Evolutionary conservation across 2,888 invertebrate species (phyloP).

Genomic region (Conops quadrifasciatus): DNA sequence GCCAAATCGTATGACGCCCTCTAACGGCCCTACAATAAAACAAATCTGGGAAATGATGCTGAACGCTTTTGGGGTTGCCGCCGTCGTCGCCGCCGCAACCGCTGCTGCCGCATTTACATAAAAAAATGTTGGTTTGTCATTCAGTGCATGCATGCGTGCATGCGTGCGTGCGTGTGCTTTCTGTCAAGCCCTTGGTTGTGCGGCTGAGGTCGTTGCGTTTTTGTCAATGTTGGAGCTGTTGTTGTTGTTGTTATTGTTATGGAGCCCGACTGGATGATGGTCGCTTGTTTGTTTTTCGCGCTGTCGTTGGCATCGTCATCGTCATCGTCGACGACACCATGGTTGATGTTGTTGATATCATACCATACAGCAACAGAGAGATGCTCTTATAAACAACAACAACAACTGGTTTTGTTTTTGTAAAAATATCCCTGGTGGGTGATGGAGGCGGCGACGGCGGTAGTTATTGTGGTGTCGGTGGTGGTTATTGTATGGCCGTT

Average conservation of each 20-base stretch:
- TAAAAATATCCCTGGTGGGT: too few relatives aligned
- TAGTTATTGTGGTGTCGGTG: slow-evolving; percentile 5
- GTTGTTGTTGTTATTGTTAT: slow-evolving; percentile 9
- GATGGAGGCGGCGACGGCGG: not conserved
- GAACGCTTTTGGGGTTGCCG: too few relatives aligned
- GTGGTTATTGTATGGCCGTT: not conserved
- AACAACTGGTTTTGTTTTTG: not conserved
- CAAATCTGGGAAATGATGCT: too few relatives aligned
- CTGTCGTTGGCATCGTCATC: slow-evolving; percentile 2
- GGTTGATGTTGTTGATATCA: slow-evolving; percentile 18
- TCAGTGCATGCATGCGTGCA: not conserved
- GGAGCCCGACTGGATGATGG: too few relatives aligned
- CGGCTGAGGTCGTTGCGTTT: slow-evolving; percentile 3
- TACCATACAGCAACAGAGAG: too few relatives aligned
- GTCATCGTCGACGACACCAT: not conserved
- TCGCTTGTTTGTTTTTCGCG: slow-evolving; percentile 20
- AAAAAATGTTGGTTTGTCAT: slow-evolving; percentile 25
- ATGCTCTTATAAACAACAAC: not conserved
- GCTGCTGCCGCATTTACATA: not conserved
- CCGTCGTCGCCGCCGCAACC: too few relatives aligned
- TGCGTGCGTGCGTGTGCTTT: not conserved
- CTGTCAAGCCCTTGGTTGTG: slow-evolving; percentile 2
- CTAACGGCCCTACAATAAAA: too few relatives aligned
- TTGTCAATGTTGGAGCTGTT: not conserved
- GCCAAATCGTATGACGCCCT: too few relatives aligned